These are phyloP conservation scores for Manis javanica DNA, from an alignment of 2,797 vertebrate species.

Conservation along the genomic window DNA sequence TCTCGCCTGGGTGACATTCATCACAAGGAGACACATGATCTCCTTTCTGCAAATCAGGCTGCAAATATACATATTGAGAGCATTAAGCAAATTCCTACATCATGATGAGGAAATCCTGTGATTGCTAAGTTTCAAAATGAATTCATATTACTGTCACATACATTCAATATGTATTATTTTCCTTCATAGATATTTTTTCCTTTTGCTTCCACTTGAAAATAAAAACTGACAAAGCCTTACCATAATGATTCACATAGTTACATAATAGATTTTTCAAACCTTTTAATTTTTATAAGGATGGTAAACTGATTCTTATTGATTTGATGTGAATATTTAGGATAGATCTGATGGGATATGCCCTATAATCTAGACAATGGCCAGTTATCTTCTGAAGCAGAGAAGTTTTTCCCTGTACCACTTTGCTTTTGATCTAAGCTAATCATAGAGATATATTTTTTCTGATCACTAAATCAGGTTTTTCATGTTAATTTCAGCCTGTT, in stretches of 20 bases:
- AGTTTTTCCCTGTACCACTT: no score
- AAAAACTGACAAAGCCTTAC: neutral
- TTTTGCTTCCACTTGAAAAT: neutral
- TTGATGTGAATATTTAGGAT: neutral
- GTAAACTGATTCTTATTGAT: neutral
- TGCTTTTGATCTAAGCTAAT: neutral
- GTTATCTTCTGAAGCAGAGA: neutral
- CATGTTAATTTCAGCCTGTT: neutral
- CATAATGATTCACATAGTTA: neutral
- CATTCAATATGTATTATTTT: neutral
- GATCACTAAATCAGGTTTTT: neutral
- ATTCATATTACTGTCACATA: neutral
- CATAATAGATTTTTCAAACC: neutral
- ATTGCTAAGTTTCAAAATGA: neutral
- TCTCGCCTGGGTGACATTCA: neutral
- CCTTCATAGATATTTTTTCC: neutral
- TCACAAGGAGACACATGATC: neutral
- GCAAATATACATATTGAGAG: neutral
- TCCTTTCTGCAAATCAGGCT: neutral
- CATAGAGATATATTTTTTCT: neutral
- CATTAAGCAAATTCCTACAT: neutral
- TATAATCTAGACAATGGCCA: neutral
- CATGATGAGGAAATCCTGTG: neutral
- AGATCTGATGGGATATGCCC: neutral
- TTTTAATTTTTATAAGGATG: neutral